Evolutionary conservation across 2,888 invertebrate genomes (phyloP).

Genomic region (Drosophila lutescens): DNA sequence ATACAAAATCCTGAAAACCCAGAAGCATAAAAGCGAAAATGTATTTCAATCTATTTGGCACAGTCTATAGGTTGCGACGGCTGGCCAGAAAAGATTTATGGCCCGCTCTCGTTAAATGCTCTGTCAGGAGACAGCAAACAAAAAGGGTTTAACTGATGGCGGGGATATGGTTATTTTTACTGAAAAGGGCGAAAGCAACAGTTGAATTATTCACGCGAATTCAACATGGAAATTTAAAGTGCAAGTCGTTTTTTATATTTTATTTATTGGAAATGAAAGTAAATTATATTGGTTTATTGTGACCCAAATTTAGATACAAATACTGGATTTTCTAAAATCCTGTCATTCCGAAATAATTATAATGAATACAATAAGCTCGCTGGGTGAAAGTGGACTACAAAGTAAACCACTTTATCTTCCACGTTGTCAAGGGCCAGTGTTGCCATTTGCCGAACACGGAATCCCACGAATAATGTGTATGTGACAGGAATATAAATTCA

Average conservation of each 20-base stretch:
- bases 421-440: constrained; percentile 6
- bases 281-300: too few species aligned
- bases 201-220: constrained; percentile 17
- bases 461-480: constrained; percentile 34
- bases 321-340: neutral
- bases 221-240: constrained; percentile 1
- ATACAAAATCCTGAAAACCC: constrained; percentile 36
- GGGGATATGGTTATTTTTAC: constrained; percentile 36
- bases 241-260: too few species aligned
- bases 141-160: constrained; percentile 55
- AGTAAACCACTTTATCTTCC: constrained; percentile 17
- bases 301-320: too few species aligned
- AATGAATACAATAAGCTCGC: neutral
- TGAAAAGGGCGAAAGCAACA: constrained; percentile 26
- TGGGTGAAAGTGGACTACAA: neutral
- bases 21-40: constrained; percentile 67
- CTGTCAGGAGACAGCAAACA: constrained; percentile 41
- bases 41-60: constrained; percentile 73
- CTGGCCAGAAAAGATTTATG: constrained; percentile 61
- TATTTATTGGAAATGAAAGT: neutral
- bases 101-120: constrained; percentile 63
- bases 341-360: neutral
- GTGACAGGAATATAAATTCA: constrained; percentile 47
- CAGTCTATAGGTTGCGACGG: constrained; percentile 48
- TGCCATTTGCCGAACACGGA: constrained; percentile 6